Base-by-base conservation (phyloP, 2,888 invertebrate genomes). In the Sinelater perroti region DNA sequence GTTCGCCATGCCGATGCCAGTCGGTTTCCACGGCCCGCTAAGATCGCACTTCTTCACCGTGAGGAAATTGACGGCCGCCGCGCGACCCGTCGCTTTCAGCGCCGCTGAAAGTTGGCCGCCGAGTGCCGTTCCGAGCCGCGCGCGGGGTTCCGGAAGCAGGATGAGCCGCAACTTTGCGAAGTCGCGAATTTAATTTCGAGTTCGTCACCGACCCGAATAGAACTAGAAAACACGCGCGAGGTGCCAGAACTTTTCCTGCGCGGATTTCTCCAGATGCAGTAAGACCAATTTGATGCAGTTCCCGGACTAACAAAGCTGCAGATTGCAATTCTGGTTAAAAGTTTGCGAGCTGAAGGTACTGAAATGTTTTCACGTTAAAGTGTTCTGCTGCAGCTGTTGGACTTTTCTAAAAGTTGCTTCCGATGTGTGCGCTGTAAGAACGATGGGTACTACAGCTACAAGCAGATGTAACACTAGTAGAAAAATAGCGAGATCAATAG, bases 21-120 rank as follows among this genome's bases (percentile, higher is more conserved):
- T 73, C 64, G 66, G 71, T 68, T 69, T 70, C 68, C 69, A 74
- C 66, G 67, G 67, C 66, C 65, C 67, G 70, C 60, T 56, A 65
- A 64, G 69, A 65, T 65, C 60, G 55, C 65, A 65, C 63, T 49
- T 63, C 55, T 56, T 40, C 47, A 38, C 56, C 31, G 54, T 53
- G 30, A 38, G 51, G 55, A 54, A 61, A 56, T 56, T 62, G 60
- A 63, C 60, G 62, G 49, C 46, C 21, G 44, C 30, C 36, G 28
- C 26, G n/a, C n/a, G 40, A 38, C 42, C 35, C 35, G 30, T 28
- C 36, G 35, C 36, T 55, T 57, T 47, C n/a, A 20, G 20, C 46
- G 35, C 20, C 14, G 28, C 42, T 24, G 30, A 47, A 56, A 52
- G 52, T n/a, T n/a, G n/a, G 49, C n/a, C n/a, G n/a, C n/a, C n/a